Evolutionary conservation across 2,888 invertebrate species (phyloP).

Genomic region (Tethea ocularis): DNA sequence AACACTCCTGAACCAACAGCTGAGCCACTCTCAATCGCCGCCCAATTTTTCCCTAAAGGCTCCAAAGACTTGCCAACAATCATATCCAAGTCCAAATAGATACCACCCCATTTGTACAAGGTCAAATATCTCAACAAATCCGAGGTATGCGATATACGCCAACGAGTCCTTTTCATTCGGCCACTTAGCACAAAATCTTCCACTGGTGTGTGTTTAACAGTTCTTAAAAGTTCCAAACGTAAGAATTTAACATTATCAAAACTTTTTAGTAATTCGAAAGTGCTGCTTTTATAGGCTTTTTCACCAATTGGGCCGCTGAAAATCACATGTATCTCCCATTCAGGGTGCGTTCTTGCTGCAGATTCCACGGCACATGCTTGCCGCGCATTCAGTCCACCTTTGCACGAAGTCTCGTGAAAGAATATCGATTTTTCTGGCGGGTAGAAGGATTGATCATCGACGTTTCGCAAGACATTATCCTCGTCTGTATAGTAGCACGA

Average conservation of each 20-base stretch:
- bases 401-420: constrained; percentile 86
- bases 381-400: constrained; percentile 60
- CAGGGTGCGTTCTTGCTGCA: constrained; percentile 33
- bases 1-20: constrained; percentile 22
- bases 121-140: constrained; percentile 32
- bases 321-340: constrained; percentile 4
- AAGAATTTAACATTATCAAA: constrained; percentile 25
- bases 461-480: constrained; percentile 6
- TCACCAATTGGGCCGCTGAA: constrained; percentile 27
- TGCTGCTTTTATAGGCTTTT: constrained; percentile 14
- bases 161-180: constrained; percentile 17
- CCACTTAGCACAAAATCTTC: constrained; percentile 18
- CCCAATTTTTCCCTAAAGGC: constrained; percentile 31
- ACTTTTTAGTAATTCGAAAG: constrained; percentile 17
- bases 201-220: constrained; percentile 25
- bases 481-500: constrained; percentile 14
- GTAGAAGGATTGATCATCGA: constrained; percentile 14
- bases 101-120: constrained; percentile 32
- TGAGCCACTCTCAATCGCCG: constrained; percentile 17
- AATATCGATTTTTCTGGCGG: constrained; percentile 77
- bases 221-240: constrained; percentile 23
- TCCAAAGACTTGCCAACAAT: constrained; percentile 28
- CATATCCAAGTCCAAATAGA: constrained; percentile 34
- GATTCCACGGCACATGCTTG: constrained; percentile 40
- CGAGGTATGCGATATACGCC: constrained; percentile 26